These are phyloP conservation scores for Glossosoma conforme DNA, from an alignment of 1,140 invertebrate genomes.

Conservation along the genomic window DNA sequence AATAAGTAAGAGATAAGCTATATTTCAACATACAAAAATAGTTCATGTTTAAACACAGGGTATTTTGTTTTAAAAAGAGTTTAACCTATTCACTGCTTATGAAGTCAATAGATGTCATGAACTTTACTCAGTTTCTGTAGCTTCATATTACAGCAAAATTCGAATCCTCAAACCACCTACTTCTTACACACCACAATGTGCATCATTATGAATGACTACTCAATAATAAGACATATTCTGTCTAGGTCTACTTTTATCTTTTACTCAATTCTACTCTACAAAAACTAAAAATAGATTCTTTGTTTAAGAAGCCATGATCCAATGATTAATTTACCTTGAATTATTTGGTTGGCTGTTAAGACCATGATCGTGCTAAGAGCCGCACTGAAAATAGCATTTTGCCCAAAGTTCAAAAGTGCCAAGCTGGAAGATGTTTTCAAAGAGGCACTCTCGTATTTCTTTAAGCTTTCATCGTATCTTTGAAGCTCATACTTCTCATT, in stretches of 20 bases:
- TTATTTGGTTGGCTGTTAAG: conserved; percentile 84
- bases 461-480: conserved; percentile 81
- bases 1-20: no score
- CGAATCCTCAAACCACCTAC: no score
- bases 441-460: conserved; percentile 87
- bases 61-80: conserved; percentile 7
- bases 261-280: no score
- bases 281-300: no score
- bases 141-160: no score
- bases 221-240: no score
- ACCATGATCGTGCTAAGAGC: conserved; percentile 93
- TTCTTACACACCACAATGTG: no score
- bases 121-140: no score
- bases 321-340: conserved; percentile 62
- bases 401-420: conserved; percentile 95
- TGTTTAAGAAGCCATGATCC: no score
- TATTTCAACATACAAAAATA: conserved; percentile 7
- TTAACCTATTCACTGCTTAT: conserved; percentile 7
- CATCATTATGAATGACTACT: no score
- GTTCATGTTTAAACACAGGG: not conserved
- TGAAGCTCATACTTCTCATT: conserved; percentile 94
- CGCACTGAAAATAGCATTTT: conserved; percentile 94
- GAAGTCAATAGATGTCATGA: no score
- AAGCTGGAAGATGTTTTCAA: conserved; percentile 93
- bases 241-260: no score